Base-by-base conservation (phyloP, 37 sponge, comb jelly and placozoan species). In the Theonella swinhoei region DNA sequence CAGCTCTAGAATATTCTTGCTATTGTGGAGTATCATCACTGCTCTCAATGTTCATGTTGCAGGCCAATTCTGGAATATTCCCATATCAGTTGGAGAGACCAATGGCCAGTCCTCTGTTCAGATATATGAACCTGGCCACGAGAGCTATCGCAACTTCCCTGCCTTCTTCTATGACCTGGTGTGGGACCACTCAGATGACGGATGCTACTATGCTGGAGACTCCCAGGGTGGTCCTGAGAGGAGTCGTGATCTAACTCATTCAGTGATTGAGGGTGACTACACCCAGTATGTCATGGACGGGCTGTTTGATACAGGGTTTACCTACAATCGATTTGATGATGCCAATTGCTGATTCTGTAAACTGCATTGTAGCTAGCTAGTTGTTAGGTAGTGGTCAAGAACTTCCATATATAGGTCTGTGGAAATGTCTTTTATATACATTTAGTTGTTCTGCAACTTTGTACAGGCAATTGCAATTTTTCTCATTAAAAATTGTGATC, bases 1-100 rank as follows among this genome's bases (percentile, higher is more conserved):
- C 20, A 59, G 14, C 61, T 20, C 20, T 20, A 67, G 8, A 67
- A 26, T 24, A 25, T 67, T 9, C 11, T 9, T 67, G 25, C 29
- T 71, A 71, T 32, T 71, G 54, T 47, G 54, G 54, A n/a, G n/a
- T n/a, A n/a, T n/a, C n/a, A n/a, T n/a, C n/a, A n/a, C 11, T 67
- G 9, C 68, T 67, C 8, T 20, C 9, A 67, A 8, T 67, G 9
- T 67, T 8, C 68, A 28, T 20, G 26, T 67, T 39, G 62, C 74
- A 93, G 93, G 89, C 78, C 93, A 93, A 67, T 93, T 93, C 89
- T 93, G 90, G 89, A 93, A 93, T 40, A 72, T 88, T 19, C 89
- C 85, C 8, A 67, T 92, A 33, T 34, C 26, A 5, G 84, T 78
- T 9, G 11, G 35, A 0, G 28, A 14, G 7, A 80, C 68, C 61